These are phyloP conservation scores for Ciona savignyi DNA, from an alignment of 23 tunicate species.

Conservation along the genomic window DNA sequence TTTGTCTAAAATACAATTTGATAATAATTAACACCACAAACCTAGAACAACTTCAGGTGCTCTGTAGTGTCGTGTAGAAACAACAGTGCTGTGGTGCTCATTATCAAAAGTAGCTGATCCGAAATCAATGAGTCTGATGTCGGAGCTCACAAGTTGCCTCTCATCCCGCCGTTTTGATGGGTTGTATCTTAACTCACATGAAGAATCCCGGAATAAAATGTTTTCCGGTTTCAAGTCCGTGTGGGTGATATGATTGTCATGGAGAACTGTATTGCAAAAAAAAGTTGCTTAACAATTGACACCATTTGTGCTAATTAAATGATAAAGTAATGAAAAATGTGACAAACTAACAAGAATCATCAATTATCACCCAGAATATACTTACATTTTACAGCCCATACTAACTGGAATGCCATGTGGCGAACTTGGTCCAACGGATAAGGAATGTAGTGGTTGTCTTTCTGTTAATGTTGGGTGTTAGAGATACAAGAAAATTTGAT, in stretches of 20 bases:
- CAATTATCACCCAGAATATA: no score
- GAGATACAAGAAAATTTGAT: not conserved
- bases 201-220: slow-evolving; percentile 73
- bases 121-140: slow-evolving; percentile 88
- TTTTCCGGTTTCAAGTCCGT: slow-evolving; percentile 99
- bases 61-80: slow-evolving; percentile 95
- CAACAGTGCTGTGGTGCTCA: slow-evolving; percentile 99
- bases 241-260: slow-evolving; percentile 98
- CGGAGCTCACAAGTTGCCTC: slow-evolving; percentile 31
- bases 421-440: slow-evolving; percentile 92
- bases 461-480: slow-evolving; percentile 30
- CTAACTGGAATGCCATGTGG: slow-evolving; percentile 89
- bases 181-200: slow-evolving; percentile 51
- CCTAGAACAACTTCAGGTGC: slow-evolving; percentile 97
- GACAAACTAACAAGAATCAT: no score
- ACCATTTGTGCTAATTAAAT: not conserved
- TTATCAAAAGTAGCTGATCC: slow-evolving; percentile 99
- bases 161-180: slow-evolving; percentile 72
- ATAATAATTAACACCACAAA: slow-evolving; percentile 15
- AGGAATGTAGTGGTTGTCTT: slow-evolving; percentile 94
- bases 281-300: not conserved
- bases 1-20: not conserved
- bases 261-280: slow-evolving; percentile 51
- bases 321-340: not conserved
- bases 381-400: slow-evolving; percentile 99